Evolutionary conservation across 35 echinoderm and acorn worm genomes (phyloP).

Genomic region (Strongylocentrotus purpuratus): DNA sequence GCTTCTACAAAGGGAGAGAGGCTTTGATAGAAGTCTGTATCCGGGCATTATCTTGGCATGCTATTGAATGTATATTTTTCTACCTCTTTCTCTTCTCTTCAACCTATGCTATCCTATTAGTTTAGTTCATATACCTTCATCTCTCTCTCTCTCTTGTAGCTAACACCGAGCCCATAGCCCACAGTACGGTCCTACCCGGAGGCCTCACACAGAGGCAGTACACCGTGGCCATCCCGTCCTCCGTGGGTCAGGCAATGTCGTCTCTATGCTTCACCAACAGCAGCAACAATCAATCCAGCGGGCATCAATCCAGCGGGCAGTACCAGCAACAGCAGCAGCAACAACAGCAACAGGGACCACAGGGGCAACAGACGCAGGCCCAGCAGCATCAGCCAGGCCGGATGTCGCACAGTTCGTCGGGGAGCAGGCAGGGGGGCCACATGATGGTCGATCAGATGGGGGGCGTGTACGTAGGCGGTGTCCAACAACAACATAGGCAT

Average conservation of each 20-base stretch:
- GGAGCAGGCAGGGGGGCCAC: neutral
- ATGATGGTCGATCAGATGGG: slow-evolving; percentile 48
- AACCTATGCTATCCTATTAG: neutral
- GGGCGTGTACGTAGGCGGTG: neutral
- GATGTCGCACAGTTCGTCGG: neutral
- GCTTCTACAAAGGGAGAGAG: no score
- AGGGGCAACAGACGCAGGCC: neutral
- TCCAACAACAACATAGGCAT: slow-evolving; percentile 6
- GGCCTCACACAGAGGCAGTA: slow-evolving; percentile 87
- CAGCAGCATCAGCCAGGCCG: neutral
- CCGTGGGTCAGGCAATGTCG: slow-evolving; percentile 61
- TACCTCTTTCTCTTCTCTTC: neutral
- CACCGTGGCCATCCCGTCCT: slow-evolving; percentile 69
- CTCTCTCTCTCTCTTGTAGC: slow-evolving; percentile 54
- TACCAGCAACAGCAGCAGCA: neutral
- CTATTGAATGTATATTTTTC: neutral
- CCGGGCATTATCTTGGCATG: neutral
- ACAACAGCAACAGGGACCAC: neutral
- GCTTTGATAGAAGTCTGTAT: neutral
- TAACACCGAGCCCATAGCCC: slow-evolving; percentile 92
- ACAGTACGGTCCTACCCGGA: slow-evolving; percentile 84
- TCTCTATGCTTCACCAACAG: slow-evolving; percentile 64
- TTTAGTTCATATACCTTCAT: neutral
- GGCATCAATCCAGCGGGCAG: neutral
- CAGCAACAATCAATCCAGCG: neutral